Percentiles rank a stretch among this genome's conserved stretches.
Conservation (phyloP, 2,888 invertebrate genomes). For the Dysmachus trigonus region DNA sequence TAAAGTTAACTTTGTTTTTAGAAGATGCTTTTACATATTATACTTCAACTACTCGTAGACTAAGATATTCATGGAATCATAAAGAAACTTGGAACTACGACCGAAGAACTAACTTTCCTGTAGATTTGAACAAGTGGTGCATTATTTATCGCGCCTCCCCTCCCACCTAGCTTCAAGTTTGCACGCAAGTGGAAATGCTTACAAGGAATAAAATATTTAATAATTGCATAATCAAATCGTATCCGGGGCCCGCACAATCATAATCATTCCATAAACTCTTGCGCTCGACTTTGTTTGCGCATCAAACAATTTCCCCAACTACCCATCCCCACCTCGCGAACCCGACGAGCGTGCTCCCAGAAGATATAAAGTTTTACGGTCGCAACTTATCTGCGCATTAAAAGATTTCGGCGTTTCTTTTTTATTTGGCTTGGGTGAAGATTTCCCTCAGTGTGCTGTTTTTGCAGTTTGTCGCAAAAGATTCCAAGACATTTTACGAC, state of each 20-base stretch:
- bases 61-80: neutral
- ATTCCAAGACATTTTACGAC: neutral
- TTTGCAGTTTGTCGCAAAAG: neutral
- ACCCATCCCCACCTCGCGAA: neutral
- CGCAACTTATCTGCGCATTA: slow-evolving; percentile 1
- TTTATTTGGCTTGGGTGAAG: neutral
- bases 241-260: neutral
- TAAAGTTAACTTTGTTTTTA: too few relatives aligned
- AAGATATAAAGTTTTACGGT: slow-evolving; percentile 18
- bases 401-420: neutral
- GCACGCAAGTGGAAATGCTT: neutral
- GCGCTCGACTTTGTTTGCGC: neutral
- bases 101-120: neutral
- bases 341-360: neutral
- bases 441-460: neutral
- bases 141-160: neutral
- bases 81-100: neutral
- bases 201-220: neutral
- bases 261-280: slow-evolving; percentile 1
- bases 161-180: neutral
- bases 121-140: neutral
- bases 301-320: slow-evolving; percentile 20
- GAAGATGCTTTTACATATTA: too few relatives aligned
- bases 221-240: slow-evolving; percentile 11
- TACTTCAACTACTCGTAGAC: too few relatives aligned